These are phyloP conservation scores for Agapornis roseicollis DNA, from an alignment of 2,113 vertebrate genomes.

Conservation along the genomic window DNA sequence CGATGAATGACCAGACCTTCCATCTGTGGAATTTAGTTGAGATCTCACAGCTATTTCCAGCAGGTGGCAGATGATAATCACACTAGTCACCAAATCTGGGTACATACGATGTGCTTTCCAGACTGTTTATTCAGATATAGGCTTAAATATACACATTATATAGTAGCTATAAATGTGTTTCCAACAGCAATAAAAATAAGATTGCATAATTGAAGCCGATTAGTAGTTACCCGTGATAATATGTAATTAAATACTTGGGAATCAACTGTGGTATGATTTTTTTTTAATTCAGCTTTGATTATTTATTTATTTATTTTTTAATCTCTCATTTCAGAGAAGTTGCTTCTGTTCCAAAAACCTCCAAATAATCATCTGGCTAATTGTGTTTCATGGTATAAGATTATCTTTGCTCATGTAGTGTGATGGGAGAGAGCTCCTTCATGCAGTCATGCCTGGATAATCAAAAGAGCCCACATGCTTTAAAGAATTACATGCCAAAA, in stretches of 20 bases:
- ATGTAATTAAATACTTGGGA: slow-evolving; percentile 35
- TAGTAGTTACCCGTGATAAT: background rate
- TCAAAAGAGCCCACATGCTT: background rate
- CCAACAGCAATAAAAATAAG: slow-evolving; percentile 21
- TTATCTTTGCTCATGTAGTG: background rate
- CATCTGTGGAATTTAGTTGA: background rate
- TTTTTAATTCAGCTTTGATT: background rate
- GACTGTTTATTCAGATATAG: background rate
- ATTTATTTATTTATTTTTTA: background rate
- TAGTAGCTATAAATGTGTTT: slow-evolving; percentile 1
- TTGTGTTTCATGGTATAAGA: slow-evolving; percentile 6
- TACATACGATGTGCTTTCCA: slow-evolving; percentile 31
- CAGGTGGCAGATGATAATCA: slow-evolving; percentile 59
- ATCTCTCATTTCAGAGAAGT: background rate
- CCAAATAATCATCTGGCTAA: slow-evolving; percentile 39
- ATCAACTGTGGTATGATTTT: background rate
- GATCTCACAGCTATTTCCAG: slow-evolving; percentile 41
- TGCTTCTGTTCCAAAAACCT: slow-evolving; percentile 20
- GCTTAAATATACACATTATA: slow-evolving; percentile 27
- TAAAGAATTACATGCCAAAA: background rate
- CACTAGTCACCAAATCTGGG: background rate
- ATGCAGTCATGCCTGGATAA: background rate
- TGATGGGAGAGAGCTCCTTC: background rate
- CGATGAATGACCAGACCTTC: background rate
- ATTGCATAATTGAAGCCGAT: background rate